These are phyloP conservation scores for Lypha dubia DNA, from an alignment of 2,888 invertebrate species.

Conservation along the genomic window DNA sequence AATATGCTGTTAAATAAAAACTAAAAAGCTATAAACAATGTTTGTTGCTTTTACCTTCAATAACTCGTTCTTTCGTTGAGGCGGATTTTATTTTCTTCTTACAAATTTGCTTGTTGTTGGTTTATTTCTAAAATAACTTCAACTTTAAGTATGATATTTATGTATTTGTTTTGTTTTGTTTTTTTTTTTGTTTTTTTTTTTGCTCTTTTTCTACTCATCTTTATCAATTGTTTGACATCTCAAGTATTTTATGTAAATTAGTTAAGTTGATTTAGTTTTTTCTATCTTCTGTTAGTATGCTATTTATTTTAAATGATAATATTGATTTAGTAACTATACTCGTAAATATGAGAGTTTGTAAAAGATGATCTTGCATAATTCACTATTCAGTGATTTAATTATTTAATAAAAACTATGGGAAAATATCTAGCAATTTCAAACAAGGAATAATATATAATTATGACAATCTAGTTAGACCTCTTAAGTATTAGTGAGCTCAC, in stretches of 20 bases:
- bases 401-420: constrained; percentile 37
- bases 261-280: constrained; percentile 36
- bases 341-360: constrained; percentile 9
- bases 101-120: constrained; percentile 6
- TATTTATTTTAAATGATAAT: constrained; percentile 52
- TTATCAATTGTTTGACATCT: constrained; percentile 67
- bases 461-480: no score
- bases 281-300: no score
- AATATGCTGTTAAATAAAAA: constrained; percentile 65
- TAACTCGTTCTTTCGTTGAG: not conserved
- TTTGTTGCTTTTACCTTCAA: not conserved
- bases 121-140: not conserved
- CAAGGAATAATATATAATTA: no score
- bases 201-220: constrained; percentile 16
- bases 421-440: not conserved
- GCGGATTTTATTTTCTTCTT: not conserved
- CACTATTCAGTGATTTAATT: constrained; percentile 38
- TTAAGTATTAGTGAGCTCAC: no score
- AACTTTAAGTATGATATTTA: constrained; percentile 51
- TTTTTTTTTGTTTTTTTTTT: constrained; percentile 27
- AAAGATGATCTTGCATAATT: constrained; percentile 60
- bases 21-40: constrained; percentile 45
- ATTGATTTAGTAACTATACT: constrained; percentile 65
- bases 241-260: constrained; percentile 63
- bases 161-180: constrained; percentile 21